Evolutionary conservation across 2,888 invertebrate species (phyloP).

Genomic region (Poecilus cupreus): DNA sequence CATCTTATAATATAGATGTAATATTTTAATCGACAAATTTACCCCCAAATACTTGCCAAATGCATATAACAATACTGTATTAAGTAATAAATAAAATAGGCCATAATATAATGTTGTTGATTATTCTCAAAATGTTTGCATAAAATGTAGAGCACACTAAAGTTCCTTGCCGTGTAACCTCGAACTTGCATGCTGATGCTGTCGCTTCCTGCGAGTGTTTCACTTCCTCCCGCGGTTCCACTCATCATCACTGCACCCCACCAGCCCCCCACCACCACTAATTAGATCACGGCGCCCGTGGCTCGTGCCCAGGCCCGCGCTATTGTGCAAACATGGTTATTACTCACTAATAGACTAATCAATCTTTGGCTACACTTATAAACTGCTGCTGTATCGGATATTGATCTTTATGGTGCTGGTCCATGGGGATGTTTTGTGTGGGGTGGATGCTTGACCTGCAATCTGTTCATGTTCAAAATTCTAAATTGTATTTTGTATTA

Average conservation of each 20-base stretch:
- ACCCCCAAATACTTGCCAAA: too few relatives aligned
- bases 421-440: constrained; percentile 5
- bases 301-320: not conserved
- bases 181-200: not conserved
- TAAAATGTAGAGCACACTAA: too few relatives aligned
- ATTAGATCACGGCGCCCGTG: constrained; percentile 23
- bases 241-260: not conserved
- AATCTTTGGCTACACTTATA: constrained; percentile 55
- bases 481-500: too few relatives aligned
- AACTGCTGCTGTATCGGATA: constrained; percentile 46
- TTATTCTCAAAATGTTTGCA: too few relatives aligned
- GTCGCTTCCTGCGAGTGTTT: not conserved
- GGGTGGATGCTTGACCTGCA: too few relatives aligned
- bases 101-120: too few relatives aligned
- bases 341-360: constrained; percentile 56
- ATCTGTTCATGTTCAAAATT: too few relatives aligned
- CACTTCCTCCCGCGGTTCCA: not conserved
- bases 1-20: too few relatives aligned
- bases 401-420: constrained; percentile 34
- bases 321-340: constrained; percentile 50
- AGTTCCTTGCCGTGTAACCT: too few relatives aligned
- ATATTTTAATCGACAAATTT: too few relatives aligned
- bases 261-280: not conserved
- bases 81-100: too few relatives aligned
- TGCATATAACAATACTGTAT: too few relatives aligned